Percentiles rank a stretch among this genome's conserved stretches.
Evolutionary conservation across 2,888 invertebrate genomes (phyloP).

Genomic region (Tinea pellionella): DNA sequence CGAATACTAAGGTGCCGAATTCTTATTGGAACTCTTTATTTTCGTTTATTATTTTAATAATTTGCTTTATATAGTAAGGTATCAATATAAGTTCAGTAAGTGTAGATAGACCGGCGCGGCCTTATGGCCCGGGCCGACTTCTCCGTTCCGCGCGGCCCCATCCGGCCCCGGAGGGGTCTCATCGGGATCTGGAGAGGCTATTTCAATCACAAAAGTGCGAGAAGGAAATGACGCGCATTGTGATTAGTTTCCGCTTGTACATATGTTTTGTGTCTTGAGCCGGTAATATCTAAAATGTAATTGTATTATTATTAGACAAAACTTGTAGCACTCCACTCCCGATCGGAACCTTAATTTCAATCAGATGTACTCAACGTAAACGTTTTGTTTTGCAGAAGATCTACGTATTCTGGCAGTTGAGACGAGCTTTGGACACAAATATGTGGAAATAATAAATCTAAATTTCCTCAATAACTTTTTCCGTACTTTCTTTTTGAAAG

Average conservation of each 20-base stretch:
- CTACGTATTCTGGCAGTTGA: conserved; percentile 63
- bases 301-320: conserved; percentile 45
- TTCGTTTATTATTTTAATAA: conserved; percentile 64
- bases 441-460: conserved; percentile 69
- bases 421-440: conserved; percentile 67
- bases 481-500: conserved; percentile 60
- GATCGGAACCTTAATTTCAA: conserved; percentile 66
- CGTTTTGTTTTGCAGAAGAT: conserved; percentile 65
- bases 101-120: conserved; percentile 57
- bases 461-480: conserved; percentile 56
- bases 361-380: conserved; percentile 31
- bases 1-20: conserved; percentile 63
- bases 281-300: conserved; percentile 25
- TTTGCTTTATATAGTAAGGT: conserved; percentile 61
- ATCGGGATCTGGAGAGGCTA: conserved; percentile 85
- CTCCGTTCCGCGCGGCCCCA: conserved; percentile 70
- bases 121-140: conserved; percentile 49
- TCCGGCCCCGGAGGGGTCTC: conserved; percentile 74
- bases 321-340: conserved; percentile 65
- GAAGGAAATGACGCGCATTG: conserved; percentile 63
- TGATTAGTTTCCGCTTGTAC: conserved; percentile 37
- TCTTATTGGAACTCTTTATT: conserved; percentile 39
- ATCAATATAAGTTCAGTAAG: conserved; percentile 66
- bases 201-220: conserved; percentile 82
- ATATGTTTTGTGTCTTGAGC: conserved; percentile 41